These are phyloP conservation scores for Dryococelus australis DNA, from an alignment of 2,888 invertebrate species.

Conservation along the genomic window DNA sequence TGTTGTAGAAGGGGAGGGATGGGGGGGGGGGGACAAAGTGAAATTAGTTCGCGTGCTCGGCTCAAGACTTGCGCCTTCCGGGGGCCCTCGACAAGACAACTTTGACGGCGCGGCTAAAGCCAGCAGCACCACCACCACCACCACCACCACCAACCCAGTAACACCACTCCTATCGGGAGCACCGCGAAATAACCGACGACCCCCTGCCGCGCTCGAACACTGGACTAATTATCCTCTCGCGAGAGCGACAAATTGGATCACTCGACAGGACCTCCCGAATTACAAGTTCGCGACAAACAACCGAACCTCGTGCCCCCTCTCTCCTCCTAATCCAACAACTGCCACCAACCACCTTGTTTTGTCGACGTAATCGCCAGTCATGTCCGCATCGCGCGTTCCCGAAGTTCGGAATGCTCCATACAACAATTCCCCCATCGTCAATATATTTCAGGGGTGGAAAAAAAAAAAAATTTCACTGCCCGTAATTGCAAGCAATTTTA, in stretches of 20 bases:
- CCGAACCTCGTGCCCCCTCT: too few relatives aligned
- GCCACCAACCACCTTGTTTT: not conserved
- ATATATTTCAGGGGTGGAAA: too few relatives aligned
- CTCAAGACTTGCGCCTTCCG: slow-evolving; percentile 6
- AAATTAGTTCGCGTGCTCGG: slow-evolving; percentile 26
- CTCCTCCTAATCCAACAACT: too few relatives aligned
- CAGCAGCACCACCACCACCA: too few relatives aligned
- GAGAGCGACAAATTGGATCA: not conserved
- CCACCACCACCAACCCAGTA: too few relatives aligned
- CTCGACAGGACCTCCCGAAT: not conserved
- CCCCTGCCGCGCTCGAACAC: not conserved
- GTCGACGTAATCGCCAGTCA: not conserved
- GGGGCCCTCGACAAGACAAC: not conserved
- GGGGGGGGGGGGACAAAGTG: slow-evolving; percentile 13
- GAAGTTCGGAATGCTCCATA: too few relatives aligned
- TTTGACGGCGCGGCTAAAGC: not conserved
- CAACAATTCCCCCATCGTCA: too few relatives aligned
- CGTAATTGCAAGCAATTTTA: too few relatives aligned
- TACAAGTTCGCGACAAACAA: too few relatives aligned
- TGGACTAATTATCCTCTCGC: not conserved
- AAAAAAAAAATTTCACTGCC: too few relatives aligned
- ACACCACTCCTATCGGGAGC: not conserved
- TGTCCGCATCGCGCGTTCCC: too few relatives aligned
- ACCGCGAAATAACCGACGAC: not conserved
- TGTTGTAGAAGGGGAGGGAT: not conserved